Base-by-base conservation (phyloP, 2,113 vertebrate genomes). In the Neomonachus schauinslandi region DNA sequence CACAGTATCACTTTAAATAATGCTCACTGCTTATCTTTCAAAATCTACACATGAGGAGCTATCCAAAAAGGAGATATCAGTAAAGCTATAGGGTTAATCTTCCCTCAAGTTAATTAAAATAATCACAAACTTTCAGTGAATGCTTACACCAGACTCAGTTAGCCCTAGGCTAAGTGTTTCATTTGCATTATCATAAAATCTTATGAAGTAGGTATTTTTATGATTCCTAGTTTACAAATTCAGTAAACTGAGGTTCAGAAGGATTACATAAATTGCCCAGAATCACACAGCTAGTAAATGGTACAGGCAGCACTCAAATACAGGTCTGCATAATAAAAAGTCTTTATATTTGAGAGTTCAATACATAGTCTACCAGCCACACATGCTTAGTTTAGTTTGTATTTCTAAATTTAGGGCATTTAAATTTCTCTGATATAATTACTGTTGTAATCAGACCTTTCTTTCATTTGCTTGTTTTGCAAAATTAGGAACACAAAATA, bases 401-500 rank as follows among this genome's bases (percentile, higher is more conserved):
- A 83, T 42, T 96, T 95, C 89, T 89, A 28, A 90, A 83, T 12
- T 89, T 7, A 39, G 49, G 12, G 5, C 36, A 95, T 53, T 96
- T 94, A 63, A 67, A 79, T 77, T 67, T 87, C 87, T 59, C 24
- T 93, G 4, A 55, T 63, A 59, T 59, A 87, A 97, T 93, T 98
- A 80, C 28, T 65, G 46, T 39, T 74, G 42, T 72, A 95, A 91
- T 63, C 61, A 87, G 11, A 74, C 5, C 46, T 72, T 76, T 92
- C 57, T 81, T 94, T 91, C 89, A 89, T 85, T 61, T 24, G 15
- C 61, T 49, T 39, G 87, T 57, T 90, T 84, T 89, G 24, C 22
- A 53, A 86, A 98, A 92, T 93, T 87, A 86, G 36, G 16, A 97
- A 94, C 33, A 94, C 33, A 96, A 93, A 96, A 92, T 72, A 87